These are phyloP conservation scores for Escarpia spicata DNA, from an alignment of 2,888 invertebrate species.

Conservation along the genomic window DNA sequence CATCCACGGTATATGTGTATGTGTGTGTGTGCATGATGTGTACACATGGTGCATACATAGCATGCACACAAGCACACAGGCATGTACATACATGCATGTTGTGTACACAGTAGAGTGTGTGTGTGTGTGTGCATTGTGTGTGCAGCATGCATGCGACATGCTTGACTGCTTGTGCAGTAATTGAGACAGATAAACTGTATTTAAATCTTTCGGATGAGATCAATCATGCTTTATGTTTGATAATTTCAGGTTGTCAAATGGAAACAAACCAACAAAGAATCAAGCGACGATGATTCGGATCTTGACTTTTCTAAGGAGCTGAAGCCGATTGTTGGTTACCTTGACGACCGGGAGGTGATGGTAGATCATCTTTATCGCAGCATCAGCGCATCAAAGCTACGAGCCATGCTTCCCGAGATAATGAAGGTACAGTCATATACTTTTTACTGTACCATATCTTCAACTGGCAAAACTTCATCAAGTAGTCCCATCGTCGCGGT, in stretches of 20 bases:
- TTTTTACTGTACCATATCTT: not conserved
- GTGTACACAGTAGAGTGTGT: too few relatives aligned
- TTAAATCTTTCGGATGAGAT: not conserved
- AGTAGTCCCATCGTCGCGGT: not conserved
- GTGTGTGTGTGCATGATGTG: too few relatives aligned
- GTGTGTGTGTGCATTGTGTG: too few relatives aligned
- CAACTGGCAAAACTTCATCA: not conserved
- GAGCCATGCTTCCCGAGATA: conserved; percentile 65
- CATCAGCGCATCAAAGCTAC: conserved; percentile 62
- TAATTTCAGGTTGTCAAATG: not conserved
- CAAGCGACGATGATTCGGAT: conserved; percentile 52
- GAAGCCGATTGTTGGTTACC: conserved; percentile 63
- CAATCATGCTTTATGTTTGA: not conserved
- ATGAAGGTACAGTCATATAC: conserved; percentile 58
- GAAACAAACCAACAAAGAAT: not conserved
- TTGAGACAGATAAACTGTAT: not conserved
- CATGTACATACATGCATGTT: too few relatives aligned
- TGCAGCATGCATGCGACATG: not conserved
- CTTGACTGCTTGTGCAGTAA: not conserved
- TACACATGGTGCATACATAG: not conserved
- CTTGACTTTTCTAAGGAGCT: conserved; percentile 64
- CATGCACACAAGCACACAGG: not conserved
- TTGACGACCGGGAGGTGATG: conserved; percentile 61
- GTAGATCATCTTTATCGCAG: conserved; percentile 65
- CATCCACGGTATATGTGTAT: too few relatives aligned